These are phyloP conservation scores for Tokudaia tokunoshimensis DNA, from an alignment of 2,797 vertebrate species.

Conservation along the genomic window DNA sequence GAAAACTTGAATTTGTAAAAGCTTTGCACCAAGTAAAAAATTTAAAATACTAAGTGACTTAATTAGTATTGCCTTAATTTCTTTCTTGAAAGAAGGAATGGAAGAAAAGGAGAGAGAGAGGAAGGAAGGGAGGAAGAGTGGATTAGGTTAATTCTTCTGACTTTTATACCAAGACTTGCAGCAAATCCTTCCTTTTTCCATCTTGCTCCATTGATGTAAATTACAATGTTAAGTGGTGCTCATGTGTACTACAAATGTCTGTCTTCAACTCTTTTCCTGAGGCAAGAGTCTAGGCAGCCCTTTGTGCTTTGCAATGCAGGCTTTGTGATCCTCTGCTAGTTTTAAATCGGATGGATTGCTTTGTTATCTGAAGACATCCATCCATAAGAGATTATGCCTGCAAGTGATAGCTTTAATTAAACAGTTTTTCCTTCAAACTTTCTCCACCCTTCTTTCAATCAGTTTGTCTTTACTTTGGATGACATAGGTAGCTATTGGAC, in stretches of 20 bases:
- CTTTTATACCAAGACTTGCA: conserved; percentile 49
- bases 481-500: not conserved
- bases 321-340: not conserved
- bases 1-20: conserved; percentile 44
- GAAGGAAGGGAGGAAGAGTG: not conserved
- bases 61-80: conserved; percentile 50
- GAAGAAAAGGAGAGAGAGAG: not conserved
- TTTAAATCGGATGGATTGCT: conserved; percentile 36
- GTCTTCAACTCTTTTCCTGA: not conserved
- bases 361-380: conserved; percentile 8
- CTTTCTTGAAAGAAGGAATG: not conserved
- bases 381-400: not conserved
- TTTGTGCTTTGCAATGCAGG: conserved; percentile 10
- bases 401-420: conserved; percentile 11
- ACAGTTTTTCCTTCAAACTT: not conserved
- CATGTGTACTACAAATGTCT: conserved; percentile 21
- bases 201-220: conserved; percentile 42
- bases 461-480: not conserved
- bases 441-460: not conserved
- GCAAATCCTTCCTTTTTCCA: conserved; percentile 43
- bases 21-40: conserved; percentile 9
- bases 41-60: conserved; percentile 65
- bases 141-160: conserved; percentile 11
- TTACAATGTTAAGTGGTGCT: conserved; percentile 27
- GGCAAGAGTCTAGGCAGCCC: not conserved